Base-by-base conservation (phyloP, 2,888 invertebrate species). In the Idaea straminata region DNA sequence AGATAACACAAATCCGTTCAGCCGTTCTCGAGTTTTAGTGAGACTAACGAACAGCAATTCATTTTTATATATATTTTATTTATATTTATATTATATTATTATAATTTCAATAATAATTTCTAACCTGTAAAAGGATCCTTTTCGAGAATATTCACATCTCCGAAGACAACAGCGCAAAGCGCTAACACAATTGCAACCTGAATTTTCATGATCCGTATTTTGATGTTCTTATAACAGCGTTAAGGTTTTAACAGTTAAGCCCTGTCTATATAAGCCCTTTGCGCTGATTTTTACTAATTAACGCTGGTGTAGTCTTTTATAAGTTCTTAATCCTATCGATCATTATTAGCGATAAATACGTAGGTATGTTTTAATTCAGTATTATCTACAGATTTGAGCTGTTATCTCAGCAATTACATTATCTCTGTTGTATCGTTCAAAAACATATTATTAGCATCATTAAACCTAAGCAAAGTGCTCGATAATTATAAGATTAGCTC, bases 301-400 rank as follows among this genome's bases (percentile, higher is more conserved):
- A 47, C 6, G 47, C 47, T 7, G 47, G 47, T 47, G 47, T 25
- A 25, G 59, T 59, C 59, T 47, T 47, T 47, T 47, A 47, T 47
- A 47, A 47, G 13, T 47, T 13, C 13, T 13, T 47, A 58, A 58
- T 16, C 16, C 16, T 15, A 58, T 58, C 58, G 16, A 58, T 58
- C 58, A 58, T 58, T 16, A 58, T 58, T 58, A 58, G 58, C 58
- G 58, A 58, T 58, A 16, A 58, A n/a, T 58, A 58, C 58, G 16
- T 58, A 58, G 58, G 15, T 16, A 58, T 58, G 58, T 58, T 6
- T 58, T 58, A 6, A 15, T 58, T 58, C 16, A 58, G 15, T 58
- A 16, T 58, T 58, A 58, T 58, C 58, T 47, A 13, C 47, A 47
- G 47, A 47, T 47, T 47, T 47, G 47, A 7, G 47, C 47, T 47